Evolutionary conservation across 2,113 vertebrate genomes (phyloP).

Genomic region (Chloropsis hardwickii): DNA sequence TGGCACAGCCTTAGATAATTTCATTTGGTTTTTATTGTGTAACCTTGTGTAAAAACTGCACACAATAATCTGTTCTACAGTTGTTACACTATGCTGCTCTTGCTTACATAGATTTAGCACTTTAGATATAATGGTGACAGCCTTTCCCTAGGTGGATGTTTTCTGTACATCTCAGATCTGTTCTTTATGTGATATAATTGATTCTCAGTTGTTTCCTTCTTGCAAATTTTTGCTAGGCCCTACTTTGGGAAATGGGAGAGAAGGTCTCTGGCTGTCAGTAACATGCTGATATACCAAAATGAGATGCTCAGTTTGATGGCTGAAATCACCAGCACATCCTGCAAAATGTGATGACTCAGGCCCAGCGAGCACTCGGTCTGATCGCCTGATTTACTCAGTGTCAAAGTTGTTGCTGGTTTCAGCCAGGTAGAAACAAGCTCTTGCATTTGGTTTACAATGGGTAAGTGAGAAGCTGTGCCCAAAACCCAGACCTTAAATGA

Average conservation of each 20-base stretch:
- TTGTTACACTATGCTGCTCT: background rate
- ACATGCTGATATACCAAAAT: background rate
- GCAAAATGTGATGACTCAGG: background rate
- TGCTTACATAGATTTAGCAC: background rate
- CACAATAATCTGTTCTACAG: background rate
- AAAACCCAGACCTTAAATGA: background rate
- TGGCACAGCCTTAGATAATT: background rate
- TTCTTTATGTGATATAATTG: background rate
- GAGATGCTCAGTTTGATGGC: background rate
- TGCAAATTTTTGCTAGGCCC: background rate
- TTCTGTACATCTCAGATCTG: background rate
- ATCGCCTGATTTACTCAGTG: background rate
- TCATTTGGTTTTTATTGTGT: background rate
- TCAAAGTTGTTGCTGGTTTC: background rate
- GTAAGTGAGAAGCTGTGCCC: background rate
- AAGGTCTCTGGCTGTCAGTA: background rate
- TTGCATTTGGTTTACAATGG: background rate
- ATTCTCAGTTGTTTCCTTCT: background rate
- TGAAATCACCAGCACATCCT: background rate
- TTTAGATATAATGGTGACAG: background rate
- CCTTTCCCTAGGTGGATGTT: background rate
- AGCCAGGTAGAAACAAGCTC: background rate
- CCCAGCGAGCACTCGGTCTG: accelerated
- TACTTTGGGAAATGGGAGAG: background rate
- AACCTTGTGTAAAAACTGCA: background rate